These are phyloP conservation scores for Catostylus mosaicus DNA, from an alignment of 30 jellyfish, hydroid and myxozoan genomes.

Conservation along the genomic window DNA sequence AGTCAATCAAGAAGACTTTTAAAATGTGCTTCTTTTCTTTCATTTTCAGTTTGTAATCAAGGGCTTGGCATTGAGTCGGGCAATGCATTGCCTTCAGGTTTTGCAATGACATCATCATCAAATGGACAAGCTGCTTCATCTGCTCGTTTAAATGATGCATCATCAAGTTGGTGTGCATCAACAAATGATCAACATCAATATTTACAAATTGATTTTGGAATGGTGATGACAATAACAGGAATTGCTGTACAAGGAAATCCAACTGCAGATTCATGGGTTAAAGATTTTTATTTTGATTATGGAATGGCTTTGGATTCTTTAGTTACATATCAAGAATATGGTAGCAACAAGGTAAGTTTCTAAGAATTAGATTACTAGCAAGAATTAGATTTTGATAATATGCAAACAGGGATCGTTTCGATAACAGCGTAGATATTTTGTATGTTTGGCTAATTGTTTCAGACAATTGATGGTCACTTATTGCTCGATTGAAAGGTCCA, in stretches of 20 bases:
- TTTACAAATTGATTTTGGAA: conserved; percentile 64
- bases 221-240: conserved; percentile 49
- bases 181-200: conserved; percentile 18
- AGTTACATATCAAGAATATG: conserved; percentile 28
- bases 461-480: too few relatives aligned
- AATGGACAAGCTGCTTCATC: conserved; percentile 11
- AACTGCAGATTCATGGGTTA: conserved; percentile 50
- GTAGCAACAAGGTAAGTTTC: conserved; percentile 21
- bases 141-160: conserved; percentile 47
- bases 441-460: too few relatives aligned
- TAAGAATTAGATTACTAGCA: too few relatives aligned
- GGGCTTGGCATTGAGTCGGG: conserved; percentile 69
- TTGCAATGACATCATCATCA: conserved; percentile 47
- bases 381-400: too few relatives aligned
- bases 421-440: too few relatives aligned
- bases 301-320: conserved; percentile 43
- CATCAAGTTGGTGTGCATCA: conserved; percentile 43
- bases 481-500: too few relatives aligned
- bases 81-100: conserved; percentile 42
- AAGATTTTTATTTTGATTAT: conserved; percentile 54
- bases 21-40: not conserved
- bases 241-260: conserved; percentile 72
- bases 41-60: conserved; percentile 26
- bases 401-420: too few relatives aligned
- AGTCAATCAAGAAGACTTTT: too few relatives aligned